Base-by-base conservation (phyloP, 2,113 vertebrate species). In the Eira barbara region DNA sequence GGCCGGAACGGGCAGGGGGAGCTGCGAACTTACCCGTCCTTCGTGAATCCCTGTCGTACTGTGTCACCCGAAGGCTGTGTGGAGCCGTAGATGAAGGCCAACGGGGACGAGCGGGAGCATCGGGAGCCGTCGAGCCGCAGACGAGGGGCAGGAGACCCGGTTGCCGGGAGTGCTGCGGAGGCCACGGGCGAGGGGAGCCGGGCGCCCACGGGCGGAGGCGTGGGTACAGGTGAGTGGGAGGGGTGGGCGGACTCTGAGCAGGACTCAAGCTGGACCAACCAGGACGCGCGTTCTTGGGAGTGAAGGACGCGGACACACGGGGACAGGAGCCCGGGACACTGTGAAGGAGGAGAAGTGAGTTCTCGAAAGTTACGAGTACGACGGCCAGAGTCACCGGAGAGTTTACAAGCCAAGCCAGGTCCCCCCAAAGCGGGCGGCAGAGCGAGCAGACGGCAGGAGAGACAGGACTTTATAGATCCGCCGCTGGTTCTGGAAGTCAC, bases 341-440 rank as follows among this genome's bases (percentile, higher is more conserved):
- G 31, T 65, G 67, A 34, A 59, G 76, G 84, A 74, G 14, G 3
- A 34, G 15, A 93, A 71, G 49, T 52, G 49, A 52, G 57, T 88
- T 89, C 61, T 74, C 52, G 80, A 84, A 76, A 90, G 76, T 87
- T 82, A 95, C 67, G 88, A 96, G 67, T 31, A 74, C 23, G 9
- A 12, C 8, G 49, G 14, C 81, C 71, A 63, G 76, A 63, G 76
- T 89, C n/a, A 63, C 52, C 63, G 63, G 69, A 91, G 39, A 31
- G 20, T 79, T 83, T 23, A 73, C 36, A n/a, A 6, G 52, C 52
- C 4, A 55, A 55, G 52, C 52, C 52, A 55, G 17, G 17, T 42
- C 17, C 52, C 52, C 52, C 52, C 17, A 1, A 18, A 5, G 52
- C 52, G 6, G 17, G 52, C 52, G 6, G 52, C 52, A 55, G 52